A percentile compares a stretch with the other conserved stretches of the same genome.
Conservation (phyloP, 2,113 vertebrate species). For the Coregonus clupeaformis region DNA sequence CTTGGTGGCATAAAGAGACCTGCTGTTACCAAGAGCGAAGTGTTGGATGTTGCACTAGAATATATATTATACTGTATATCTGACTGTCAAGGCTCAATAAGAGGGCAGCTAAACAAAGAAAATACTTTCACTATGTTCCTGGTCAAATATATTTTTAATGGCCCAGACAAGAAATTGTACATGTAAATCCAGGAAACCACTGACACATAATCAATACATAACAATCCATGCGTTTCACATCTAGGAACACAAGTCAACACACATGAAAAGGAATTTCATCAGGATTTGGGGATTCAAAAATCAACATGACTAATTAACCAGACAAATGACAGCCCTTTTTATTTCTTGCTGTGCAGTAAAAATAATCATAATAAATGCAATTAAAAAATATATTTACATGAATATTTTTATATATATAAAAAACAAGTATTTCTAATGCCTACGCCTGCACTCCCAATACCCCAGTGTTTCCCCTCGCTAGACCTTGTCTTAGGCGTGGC, state of each 20-base stretch:
- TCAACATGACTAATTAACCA: not conserved
- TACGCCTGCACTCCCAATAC: not conserved
- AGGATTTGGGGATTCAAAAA: not conserved
- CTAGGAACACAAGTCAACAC: not conserved
- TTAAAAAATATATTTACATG: slow-evolving; percentile 55
- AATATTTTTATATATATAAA: slow-evolving; percentile 4
- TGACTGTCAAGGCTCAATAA: no score
- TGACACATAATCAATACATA: not conserved
- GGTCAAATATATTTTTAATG: slow-evolving; percentile 61
- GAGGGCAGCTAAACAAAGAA: no score
- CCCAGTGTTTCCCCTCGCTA: not conserved
- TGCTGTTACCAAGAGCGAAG: no score
- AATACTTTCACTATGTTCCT: slow-evolving; percentile 12
- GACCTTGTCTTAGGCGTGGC: not conserved
- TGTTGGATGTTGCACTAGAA: no score
- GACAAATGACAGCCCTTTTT: slow-evolving; percentile 5
- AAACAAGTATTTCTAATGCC: slow-evolving; percentile 15
- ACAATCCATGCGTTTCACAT: not conserved
- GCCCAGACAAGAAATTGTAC: slow-evolving; percentile 11
- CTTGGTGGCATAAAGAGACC: no score
- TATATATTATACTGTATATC: no score
- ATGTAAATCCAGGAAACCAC: not conserved
- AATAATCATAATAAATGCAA: slow-evolving; percentile 20
- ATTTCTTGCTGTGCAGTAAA: not conserved
- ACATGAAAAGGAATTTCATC: no score